Evolutionary conservation across 2,113 vertebrate species (phyloP).

Genomic region (Calypte anna): DNA sequence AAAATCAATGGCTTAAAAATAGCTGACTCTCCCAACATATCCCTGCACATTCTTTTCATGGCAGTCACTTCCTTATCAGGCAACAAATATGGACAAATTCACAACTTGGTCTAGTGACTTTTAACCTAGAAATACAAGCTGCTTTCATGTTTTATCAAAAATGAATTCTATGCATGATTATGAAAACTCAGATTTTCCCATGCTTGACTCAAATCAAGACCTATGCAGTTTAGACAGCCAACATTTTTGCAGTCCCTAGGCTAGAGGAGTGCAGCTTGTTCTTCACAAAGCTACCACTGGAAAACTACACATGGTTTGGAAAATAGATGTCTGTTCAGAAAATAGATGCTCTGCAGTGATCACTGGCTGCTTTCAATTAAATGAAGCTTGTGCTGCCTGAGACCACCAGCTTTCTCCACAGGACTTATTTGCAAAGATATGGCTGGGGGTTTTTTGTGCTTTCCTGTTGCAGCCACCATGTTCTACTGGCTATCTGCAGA

Average conservation of each 20-base stretch:
- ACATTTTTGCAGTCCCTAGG: not conserved
- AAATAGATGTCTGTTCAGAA: not conserved
- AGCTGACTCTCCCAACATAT: not conserved
- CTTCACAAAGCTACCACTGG: not conserved
- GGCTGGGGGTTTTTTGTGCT: not conserved
- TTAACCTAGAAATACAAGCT: slow-evolving; percentile 19
- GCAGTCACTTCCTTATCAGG: slow-evolving; percentile 29
- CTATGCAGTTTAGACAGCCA: not conserved
- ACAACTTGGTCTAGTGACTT: slow-evolving; percentile 35
- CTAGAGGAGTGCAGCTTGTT: not conserved
- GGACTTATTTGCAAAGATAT: not conserved
- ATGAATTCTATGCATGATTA: not conserved
- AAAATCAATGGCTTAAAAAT: slow-evolving; percentile 39
- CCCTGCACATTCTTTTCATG: slow-evolving; percentile 35
- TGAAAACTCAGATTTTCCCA: slow-evolving; percentile 45
- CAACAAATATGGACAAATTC: slow-evolving; percentile 16
- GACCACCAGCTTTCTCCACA: not conserved
- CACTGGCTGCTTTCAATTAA: not conserved
- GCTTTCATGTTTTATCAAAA: slow-evolving; percentile 42
- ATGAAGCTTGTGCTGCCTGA: not conserved
- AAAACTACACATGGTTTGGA: not conserved
- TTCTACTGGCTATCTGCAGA: not conserved
- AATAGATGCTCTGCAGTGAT: not conserved
- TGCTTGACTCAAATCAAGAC: not conserved
- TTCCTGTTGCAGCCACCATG: fast-evolving